Base-by-base conservation (phyloP, 2,113 vertebrate species). In the Dipodomys spectabilis region DNA sequence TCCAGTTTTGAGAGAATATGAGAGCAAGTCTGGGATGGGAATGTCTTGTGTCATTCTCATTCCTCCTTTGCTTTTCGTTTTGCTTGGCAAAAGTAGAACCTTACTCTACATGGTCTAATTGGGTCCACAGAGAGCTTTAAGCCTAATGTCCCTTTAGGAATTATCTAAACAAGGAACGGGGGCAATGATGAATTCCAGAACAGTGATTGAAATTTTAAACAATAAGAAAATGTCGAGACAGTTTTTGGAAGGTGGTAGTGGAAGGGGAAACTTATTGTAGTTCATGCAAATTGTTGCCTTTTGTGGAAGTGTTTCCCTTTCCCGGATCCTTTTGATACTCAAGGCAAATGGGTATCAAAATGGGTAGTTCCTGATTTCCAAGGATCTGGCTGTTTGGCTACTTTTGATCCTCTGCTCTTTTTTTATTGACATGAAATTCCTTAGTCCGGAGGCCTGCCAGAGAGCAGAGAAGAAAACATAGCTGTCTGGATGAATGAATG, bases 1-100 rank as follows among this genome's bases (percentile, higher is more conserved):
- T 96, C 67, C 91, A 96, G 73, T 60, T 93, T 97, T 95, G 83
- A 96, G 77, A 94, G 64, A 73, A 72, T 95, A 96, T 93, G 86
- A 93, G 95, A 95, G 69, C 92, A 96, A 93, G 87, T 83, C 23
- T 95, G 86, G 85, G 68, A 81, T 92, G 78, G 73, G 88, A 96
- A 96, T 97, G 44, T 90, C 13, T 95, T 86, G 22, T 49, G 27
- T 92, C 53, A 90, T 32, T 23, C 39, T 30, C 7, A 23, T 72
- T 77, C 32, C 18, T 10, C n/a, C 39, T 75, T 90, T 75, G 53
- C 30, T 90, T 93, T 93, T 89, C 78, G 93, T 62, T 92, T 90
- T 68, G 80, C 65, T 90, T 86, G 85, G 88, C 73, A 94, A 86
- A 91, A 88, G 82, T 49, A 92, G 83, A 73, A 68, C 19, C 74